phyloP scores from a whole-genome alignment of 2,113 vertebrate species.

The Anser brachyrhynchus region DNA sequence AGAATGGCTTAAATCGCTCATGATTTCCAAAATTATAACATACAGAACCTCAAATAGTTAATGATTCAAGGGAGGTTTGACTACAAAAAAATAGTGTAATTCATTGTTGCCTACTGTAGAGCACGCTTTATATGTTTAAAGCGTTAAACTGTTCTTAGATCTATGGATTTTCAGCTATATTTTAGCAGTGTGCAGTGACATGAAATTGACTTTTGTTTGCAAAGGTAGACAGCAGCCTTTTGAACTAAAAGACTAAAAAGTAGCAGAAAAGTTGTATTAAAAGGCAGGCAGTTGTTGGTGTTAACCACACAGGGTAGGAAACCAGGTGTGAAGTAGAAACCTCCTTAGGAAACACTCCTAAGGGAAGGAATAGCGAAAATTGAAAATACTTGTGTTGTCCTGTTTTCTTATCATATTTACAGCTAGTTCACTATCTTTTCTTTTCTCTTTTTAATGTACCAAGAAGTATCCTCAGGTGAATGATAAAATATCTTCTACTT shows the following conservation, averaged over 20 bases:
- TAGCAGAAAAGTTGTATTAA: neutral
- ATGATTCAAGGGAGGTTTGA: fast-evolving
- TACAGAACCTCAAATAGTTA: neutral
- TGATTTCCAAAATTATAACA: neutral
- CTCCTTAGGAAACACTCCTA: neutral
- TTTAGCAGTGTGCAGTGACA: neutral
- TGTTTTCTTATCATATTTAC: neutral
- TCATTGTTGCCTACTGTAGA: neutral
- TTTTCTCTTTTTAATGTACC: neutral
- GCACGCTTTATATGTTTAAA: neutral
- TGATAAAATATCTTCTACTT: neutral
- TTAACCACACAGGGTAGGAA: neutral
- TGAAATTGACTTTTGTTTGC: neutral
- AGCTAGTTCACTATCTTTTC: neutral
- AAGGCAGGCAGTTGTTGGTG: neutral
- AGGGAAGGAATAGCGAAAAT: neutral
- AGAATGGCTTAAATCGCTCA: neutral
- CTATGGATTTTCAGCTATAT: neutral
- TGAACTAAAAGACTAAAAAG: neutral
- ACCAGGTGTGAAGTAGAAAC: neutral
- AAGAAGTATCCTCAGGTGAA: neutral
- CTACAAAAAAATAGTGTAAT: neutral
- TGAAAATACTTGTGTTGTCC: neutral
- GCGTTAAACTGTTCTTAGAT: neutral
- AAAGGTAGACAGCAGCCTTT: neutral